Base-by-base conservation (phyloP, 1,140 invertebrate species). In the Drosophila insularis region DNA sequence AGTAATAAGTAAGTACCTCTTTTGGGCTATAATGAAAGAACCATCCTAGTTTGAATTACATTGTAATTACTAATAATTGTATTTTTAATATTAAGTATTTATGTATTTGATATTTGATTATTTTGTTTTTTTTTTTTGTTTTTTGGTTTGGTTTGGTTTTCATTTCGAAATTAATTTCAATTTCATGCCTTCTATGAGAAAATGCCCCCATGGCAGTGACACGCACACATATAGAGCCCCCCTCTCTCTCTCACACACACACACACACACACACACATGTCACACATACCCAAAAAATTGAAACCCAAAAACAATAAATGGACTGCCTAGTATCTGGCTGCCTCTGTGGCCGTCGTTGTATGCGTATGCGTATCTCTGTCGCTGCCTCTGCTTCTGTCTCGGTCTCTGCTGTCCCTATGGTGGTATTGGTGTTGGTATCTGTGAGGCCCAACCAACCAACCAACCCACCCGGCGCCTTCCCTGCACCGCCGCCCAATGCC, bases 131-230 rank as follows among this genome's bases (percentile, higher is more conserved):
- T 32, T 23, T 21, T 53, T 21, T 61, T 60, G 2, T 37, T 50
- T 37, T 21, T 61, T 2, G 4, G 4, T 23, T 23, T 23, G 23
- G 23, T 23, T 71, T 71, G 58, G 27, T 82, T 66, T 71, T 46
- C 68, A 87, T 87, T 87, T 68, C 59, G 65, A 80, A 89, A 82
- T 79, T 71, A 65, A 81, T 81, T 86, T 86, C 72, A 79, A 84
- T 84, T 79, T 79, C 70, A 84, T 84, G 74, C 74, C 65, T 75
- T 66, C 68, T 68, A 84, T 66, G 69, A 78, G 74, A 86, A 85
- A 75, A 68, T 86, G 64, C 81, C 74, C 81, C 74, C 69, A 71
- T 81, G 78, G 73, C 74, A 82, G 53, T 60, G 63, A 59, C 58
- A 67, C 64, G 68, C 67, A 56, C 74, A n/a, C 66, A 54, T 66